These are phyloP conservation scores for Oreochromis spilurus DNA, from an alignment of 2,113 vertebrate genomes.

Conservation along the genomic window DNA sequence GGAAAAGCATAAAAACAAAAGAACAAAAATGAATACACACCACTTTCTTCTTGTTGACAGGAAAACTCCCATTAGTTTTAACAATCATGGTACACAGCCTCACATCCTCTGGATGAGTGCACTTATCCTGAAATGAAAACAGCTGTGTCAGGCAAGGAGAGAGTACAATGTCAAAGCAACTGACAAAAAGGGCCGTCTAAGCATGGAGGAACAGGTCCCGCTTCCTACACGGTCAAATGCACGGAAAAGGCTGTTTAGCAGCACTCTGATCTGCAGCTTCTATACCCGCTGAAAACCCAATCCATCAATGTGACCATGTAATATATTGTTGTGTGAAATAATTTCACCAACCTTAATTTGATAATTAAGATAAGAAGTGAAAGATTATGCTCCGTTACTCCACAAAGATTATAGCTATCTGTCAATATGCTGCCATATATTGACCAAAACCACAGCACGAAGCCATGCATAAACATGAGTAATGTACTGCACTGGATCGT, in stretches of 20 bases:
- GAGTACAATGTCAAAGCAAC: slow-evolving; percentile 14
- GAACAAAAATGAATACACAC: slow-evolving; percentile 70
- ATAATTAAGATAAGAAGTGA: not conserved
- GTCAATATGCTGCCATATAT: not conserved
- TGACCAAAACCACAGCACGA: not conserved
- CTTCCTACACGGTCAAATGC: not conserved
- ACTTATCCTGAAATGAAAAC: slow-evolving; percentile 85
- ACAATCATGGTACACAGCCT: slow-evolving; percentile 93
- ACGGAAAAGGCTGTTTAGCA: not conserved
- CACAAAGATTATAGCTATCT: not conserved
- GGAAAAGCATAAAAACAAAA: not conserved
- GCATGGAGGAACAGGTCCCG: not conserved
- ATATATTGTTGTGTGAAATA: not conserved
- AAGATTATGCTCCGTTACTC: not conserved
- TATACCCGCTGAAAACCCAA: not conserved
- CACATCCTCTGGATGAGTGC: slow-evolving; percentile 95
- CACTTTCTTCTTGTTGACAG: slow-evolving; percentile 94
- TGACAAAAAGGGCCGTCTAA: slow-evolving; percentile 9
- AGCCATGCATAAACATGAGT: not conserved
- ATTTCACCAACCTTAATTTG: not conserved
- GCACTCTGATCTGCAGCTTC: not conserved
- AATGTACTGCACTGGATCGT: not conserved
- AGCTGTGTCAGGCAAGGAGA: slow-evolving; percentile 51
- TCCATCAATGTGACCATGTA: not conserved
- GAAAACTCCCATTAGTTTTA: slow-evolving; percentile 95